Evolutionary conservation across 1,140 invertebrate genomes (phyloP), one percentile per base, ranked within the genome.

Genomic region (Aphelenchoides avenae): DNA sequence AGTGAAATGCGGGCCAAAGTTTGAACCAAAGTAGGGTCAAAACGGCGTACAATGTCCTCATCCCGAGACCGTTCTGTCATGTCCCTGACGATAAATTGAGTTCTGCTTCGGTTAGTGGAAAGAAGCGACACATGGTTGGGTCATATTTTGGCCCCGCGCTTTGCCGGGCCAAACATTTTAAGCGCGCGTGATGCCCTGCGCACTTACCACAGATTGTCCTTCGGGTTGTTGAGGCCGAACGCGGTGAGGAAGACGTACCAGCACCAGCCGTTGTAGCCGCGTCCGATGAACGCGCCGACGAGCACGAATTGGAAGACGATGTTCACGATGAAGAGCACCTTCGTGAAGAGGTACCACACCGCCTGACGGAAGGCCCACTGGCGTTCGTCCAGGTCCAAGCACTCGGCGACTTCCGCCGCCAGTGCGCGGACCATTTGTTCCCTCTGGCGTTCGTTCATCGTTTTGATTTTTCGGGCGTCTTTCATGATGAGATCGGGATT

Each of bases 201-300:
- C n/a, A 34, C 34, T 36, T 24, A 27, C 43, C 43, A 46, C n/a
- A 24, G 43, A 24, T 46, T 31, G n/a, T 46, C 24, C 26, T 46
- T 29, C 11, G 43, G 43, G 26, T 46, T 31, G 13, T 46, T 24
- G n/a, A 46, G 3, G 3, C 43, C 43, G 34, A 46, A 46, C 26
- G 34, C 43, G 3, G 15, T 18, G 5, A 46, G 15, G n/a, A 46
- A 27, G 3, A 46, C 43, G 34, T 46, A 30, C 43, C 43, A 46
- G 43, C 43, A 46, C 43, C 43, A 46, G 5, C 26, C 43, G 34
- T 46, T 46, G 24, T 46, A 46, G 43, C 43, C 43, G 3, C 43
- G 43, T 4, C 43, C 43, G 34, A 46, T 46, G 13, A 46, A 46
- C 3, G 43, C 26, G 15, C 43, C 43, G 5, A 46, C 5, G 3